Evolutionary conservation across 2,797 vertebrate genomes (phyloP).

Genomic region (Urocyon cinereoargenteus): DNA sequence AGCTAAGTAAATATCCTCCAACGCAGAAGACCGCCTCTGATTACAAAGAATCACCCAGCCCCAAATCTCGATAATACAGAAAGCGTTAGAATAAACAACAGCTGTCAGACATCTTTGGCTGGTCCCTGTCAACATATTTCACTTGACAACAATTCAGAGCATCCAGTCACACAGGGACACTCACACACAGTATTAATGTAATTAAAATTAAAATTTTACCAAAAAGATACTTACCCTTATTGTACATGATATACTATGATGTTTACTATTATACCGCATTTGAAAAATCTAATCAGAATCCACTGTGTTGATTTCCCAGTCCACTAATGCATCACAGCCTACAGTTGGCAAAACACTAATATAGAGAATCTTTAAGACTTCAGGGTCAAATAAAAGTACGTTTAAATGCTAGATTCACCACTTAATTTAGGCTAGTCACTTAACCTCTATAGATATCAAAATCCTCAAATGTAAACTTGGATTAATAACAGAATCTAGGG

Average conservation of each 20-base stretch:
- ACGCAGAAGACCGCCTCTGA: no score
- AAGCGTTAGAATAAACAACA: background rate
- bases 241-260: background rate
- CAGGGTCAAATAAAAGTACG: background rate
- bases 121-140: background rate
- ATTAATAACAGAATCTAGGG: background rate
- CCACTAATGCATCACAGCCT: background rate
- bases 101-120: no score
- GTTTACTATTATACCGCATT: background rate
- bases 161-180: background rate
- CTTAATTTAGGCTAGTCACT: background rate
- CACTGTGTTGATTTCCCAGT: background rate
- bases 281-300: background rate
- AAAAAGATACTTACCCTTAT: background rate
- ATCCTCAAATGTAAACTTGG: background rate
- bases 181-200: background rate
- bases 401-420: background rate
- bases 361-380: background rate
- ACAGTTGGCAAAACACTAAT: background rate
- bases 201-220: background rate
- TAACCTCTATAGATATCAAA: background rate
- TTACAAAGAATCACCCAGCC: background rate
- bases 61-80: background rate
- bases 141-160: background rate
- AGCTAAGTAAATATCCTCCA: background rate